Evolutionary conservation across 1,140 invertebrate species (phyloP), one percentile per base, ranked within the genome.

Genomic region (Drosophila pallidifrons): DNA sequence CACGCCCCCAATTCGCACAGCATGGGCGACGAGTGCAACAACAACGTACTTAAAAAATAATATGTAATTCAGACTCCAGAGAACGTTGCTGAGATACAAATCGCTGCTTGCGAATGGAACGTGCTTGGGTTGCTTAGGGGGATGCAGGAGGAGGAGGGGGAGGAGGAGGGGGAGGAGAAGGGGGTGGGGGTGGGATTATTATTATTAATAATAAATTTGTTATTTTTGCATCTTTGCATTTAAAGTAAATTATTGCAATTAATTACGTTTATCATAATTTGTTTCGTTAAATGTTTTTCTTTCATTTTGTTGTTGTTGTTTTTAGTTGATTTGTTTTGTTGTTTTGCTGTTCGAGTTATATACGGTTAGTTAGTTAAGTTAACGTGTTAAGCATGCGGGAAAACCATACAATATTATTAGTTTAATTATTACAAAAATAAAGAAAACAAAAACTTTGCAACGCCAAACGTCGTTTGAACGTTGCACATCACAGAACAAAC

Each of bases 51-150:
- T 89, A 89, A 91, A 91, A 90, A 90, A 91, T 87, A 87, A 91
- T 87, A 91, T 90, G 87, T 90, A 91, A 91, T 90, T 90, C 87
- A 90, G 87, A 90, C 87, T 90, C 87, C 87, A 87, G 82, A 75
- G 82, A 91, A 90, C 87, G 87, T 76, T 79, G 64, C 32, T 38
- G 57, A 15, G 57, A 15, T 4, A 20, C 35, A 10, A 38, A 7
- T 38, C 30, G 69, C 41, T 41, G 43, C 28, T 30, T 2, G 45
- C 30, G 13, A 20, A 35, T 41, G 41, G 46, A 49, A 5, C 5
- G 43, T 54, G 6, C 35, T 7, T 51, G 25, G 25, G 25, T 28
- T 13, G 52, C 15, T 25, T 41, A 3, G 15, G 43, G 43, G 45
- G 55, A 25, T 25, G 35, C 15, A 20, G 13, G 16, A 10, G 51